These are phyloP conservation scores for Cheilosia urbana DNA, from an alignment of 2,888 invertebrate genomes.

Conservation along the genomic window DNA sequence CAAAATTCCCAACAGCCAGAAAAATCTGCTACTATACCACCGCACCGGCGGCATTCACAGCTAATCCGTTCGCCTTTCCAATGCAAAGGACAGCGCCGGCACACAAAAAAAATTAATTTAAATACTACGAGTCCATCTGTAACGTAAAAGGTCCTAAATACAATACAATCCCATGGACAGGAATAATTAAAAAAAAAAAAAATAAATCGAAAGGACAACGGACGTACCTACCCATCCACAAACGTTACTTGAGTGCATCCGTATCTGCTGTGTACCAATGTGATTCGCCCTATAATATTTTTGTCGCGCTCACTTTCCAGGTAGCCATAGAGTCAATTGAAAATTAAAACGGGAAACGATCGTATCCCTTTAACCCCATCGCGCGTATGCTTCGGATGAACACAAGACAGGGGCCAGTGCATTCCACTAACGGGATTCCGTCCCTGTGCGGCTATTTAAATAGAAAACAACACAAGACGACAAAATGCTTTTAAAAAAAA, in stretches of 20 bases:
- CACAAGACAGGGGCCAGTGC: conserved; percentile 51
- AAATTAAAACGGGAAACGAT: conserved; percentile 58
- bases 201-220: conserved; percentile 31
- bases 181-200: conserved; percentile 37
- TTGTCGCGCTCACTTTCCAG: conserved; percentile 48
- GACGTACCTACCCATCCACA: conserved; percentile 1
- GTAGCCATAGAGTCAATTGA: conserved; percentile 68
- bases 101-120: conserved; percentile 30
- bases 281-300: conserved; percentile 26
- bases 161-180: conserved; percentile 15
- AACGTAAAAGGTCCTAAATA: conserved; percentile 16
- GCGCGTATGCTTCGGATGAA: background rate
- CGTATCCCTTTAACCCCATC: conserved; percentile 49
- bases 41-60: background rate
- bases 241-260: conserved; percentile 25
- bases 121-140: conserved; percentile 55
- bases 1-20: background rate
- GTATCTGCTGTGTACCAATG: background rate
- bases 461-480: background rate
- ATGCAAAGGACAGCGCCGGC: background rate
- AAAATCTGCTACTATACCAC: background rate
- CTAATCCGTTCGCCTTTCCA: background rate
- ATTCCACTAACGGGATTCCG: conserved; percentile 48
- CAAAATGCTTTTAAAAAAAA: background rate
- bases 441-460: conserved; percentile 56